Conservation (phyloP, 2,888 invertebrate species). For the Drosophila hamatofila region DNA sequence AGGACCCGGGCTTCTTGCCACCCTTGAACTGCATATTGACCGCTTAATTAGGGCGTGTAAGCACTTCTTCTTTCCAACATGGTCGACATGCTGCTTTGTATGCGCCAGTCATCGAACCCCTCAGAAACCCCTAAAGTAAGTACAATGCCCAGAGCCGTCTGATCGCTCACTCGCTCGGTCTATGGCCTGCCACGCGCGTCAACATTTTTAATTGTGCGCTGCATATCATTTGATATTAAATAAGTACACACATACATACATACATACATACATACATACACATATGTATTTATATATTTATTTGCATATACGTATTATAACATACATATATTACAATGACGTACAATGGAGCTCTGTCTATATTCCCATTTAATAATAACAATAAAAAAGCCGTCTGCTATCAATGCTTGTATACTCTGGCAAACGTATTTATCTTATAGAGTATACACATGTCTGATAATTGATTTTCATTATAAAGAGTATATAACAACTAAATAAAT, state of each 20-base stretch:
- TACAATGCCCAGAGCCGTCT: conserved; percentile 52
- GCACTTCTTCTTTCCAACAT: conserved; percentile 43
- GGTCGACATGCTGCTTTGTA: conserved; percentile 35
- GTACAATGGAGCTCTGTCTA: conserved; percentile 19
- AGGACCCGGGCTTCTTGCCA: conserved; percentile 54
- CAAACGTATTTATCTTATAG: neutral
- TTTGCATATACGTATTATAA: neutral
- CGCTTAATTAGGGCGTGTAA: conserved; percentile 75
- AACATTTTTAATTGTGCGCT: conserved; percentile 71
- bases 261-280: conserved; percentile 9
- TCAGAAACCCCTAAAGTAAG: conserved; percentile 38
- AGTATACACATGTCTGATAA: neutral
- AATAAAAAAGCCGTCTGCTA: neutral
- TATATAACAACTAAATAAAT: neutral
- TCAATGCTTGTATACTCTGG: conserved; percentile 18
- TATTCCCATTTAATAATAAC: neutral
- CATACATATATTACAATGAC: conserved; percentile 11
- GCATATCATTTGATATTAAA: conserved; percentile 76
- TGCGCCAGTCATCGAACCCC: conserved; percentile 28
- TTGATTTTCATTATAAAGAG: neutral
- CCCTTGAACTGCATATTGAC: conserved; percentile 74
- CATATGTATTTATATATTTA: conserved; percentile 1
- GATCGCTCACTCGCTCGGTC: conserved; percentile 45
- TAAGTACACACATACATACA: conserved; percentile 30
- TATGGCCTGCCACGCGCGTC: conserved; percentile 65